Percentiles rank a stretch among this genome's conserved stretches.
Evolutionary conservation across 2,888 invertebrate species (phyloP).

Genomic region (Macropis europaea): DNA sequence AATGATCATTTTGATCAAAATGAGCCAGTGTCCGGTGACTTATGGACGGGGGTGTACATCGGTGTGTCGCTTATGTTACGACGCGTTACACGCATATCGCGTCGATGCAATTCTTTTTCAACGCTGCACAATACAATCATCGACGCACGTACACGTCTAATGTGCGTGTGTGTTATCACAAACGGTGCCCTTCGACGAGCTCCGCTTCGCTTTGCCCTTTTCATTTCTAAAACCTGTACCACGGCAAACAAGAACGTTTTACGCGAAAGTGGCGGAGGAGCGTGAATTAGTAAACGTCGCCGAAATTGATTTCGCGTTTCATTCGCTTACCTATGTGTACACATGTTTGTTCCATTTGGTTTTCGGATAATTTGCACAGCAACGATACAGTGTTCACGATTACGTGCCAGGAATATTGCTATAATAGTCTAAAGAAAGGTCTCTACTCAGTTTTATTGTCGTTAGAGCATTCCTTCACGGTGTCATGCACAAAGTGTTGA

Average conservation of each 20-base stretch:
- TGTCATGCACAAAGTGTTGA: neutral
- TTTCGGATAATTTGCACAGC: neutral
- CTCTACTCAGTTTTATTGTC: slow-evolving; percentile 44
- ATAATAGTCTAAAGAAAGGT: slow-evolving; percentile 27
- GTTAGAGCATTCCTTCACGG: slow-evolving; percentile 27
- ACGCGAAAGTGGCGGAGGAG: slow-evolving; percentile 52
- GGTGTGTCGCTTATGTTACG: no score
- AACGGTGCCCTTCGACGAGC: slow-evolving; percentile 44
- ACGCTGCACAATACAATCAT: no score
- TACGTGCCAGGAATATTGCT: slow-evolving; percentile 29
- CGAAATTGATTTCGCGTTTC: no score
- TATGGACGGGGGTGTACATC: no score
- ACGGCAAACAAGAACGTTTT: slow-evolving; percentile 55
- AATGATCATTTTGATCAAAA: no score
- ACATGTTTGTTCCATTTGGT: neutral
- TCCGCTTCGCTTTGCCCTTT: neutral
- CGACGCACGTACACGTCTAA: neutral
- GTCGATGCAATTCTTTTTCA: no score
- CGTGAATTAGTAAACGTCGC: slow-evolving; percentile 65
- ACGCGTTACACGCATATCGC: no score
- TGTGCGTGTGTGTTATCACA: slow-evolving; percentile 53
- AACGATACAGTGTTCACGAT: neutral
- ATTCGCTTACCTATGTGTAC: neutral
- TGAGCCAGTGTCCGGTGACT: no score
- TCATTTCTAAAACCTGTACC: slow-evolving; percentile 54